Evolutionary conservation across 2,888 invertebrate species (phyloP).

Genomic region (Stratiomys singularior): DNA sequence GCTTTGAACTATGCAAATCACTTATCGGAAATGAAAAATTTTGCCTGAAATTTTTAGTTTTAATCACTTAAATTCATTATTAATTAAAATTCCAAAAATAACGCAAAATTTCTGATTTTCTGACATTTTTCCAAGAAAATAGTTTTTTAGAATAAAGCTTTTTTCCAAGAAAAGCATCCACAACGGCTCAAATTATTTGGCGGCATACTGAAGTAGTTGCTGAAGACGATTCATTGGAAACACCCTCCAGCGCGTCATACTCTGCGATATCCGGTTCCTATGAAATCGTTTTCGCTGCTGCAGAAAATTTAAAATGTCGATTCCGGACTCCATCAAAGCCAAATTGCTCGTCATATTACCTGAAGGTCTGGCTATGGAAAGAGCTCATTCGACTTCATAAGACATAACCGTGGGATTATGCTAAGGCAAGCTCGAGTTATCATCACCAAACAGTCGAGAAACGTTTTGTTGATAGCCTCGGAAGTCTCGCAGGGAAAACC

Average conservation of each 20-base stretch:
- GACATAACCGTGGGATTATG: background rate
- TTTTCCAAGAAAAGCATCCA: background rate
- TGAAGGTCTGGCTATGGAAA: background rate
- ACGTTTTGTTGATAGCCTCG: background rate
- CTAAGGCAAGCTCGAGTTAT: background rate
- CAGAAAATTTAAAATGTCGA: slow-evolving; percentile 5
- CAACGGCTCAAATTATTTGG: background rate
- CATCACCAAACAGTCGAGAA: background rate
- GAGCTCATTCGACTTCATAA: too few species aligned
- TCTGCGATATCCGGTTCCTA: slow-evolving; percentile 18
- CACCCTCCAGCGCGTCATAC: background rate
- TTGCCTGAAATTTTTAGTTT: background rate
- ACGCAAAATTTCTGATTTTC: background rate
- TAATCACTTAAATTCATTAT: background rate
- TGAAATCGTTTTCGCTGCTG: slow-evolving; percentile 27
- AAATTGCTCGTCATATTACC: slow-evolving; percentile 2
- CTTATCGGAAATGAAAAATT: background rate
- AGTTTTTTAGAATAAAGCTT: too few species aligned
- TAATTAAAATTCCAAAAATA: background rate
- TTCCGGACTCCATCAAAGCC: slow-evolving; percentile 22
- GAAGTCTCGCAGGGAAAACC: background rate
- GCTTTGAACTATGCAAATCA: too few species aligned
- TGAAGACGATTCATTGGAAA: background rate
- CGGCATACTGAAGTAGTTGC: background rate
- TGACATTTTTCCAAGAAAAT: too few species aligned